Conservation (phyloP, 2,888 invertebrate genomes). For the Beris morrisii region DNA sequence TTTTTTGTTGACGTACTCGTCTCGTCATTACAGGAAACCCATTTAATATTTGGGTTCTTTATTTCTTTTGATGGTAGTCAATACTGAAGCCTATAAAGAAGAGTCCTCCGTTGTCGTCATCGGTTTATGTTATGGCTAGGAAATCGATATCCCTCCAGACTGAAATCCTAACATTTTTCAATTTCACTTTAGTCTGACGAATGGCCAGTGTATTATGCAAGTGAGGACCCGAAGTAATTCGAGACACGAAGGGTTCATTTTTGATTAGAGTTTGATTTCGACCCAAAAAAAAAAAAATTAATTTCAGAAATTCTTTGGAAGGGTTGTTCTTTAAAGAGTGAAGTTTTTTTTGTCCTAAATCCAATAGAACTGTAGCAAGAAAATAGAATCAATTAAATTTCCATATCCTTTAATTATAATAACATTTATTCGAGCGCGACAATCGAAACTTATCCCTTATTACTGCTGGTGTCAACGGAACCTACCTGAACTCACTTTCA, state of each 20-base stretch:
- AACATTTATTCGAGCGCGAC: slow-evolving; percentile 1
- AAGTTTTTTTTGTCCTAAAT: no score
- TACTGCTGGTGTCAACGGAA: neutral
- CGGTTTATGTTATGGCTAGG: neutral
- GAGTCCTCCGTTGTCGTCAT: slow-evolving; percentile 1
- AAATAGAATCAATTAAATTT: no score
- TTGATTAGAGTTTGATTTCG: slow-evolving; percentile 5
- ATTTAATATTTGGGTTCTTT: no score
- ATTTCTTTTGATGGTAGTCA: no score
- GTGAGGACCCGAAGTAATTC: slow-evolving; percentile 21
- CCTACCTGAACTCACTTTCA: slow-evolving; percentile 9
- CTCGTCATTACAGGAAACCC: neutral
- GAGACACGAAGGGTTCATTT: slow-evolving; percentile 28
- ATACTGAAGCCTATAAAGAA: no score
- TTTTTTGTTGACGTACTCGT: slow-evolving; percentile 3
- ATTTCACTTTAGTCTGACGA: neutral
- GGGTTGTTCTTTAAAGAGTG: no score
- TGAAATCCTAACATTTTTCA: slow-evolving; percentile 8
- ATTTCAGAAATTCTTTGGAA: no score
- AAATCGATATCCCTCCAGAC: slow-evolving; percentile 11
- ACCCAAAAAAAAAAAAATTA: no score
- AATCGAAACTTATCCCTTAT: slow-evolving; percentile 1
- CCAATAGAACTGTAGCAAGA: no score
- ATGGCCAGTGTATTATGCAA: slow-evolving; percentile 21
- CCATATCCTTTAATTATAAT: neutral